Conservation (phyloP, 2,797 vertebrate genomes). For the Manis javanica region DNA sequence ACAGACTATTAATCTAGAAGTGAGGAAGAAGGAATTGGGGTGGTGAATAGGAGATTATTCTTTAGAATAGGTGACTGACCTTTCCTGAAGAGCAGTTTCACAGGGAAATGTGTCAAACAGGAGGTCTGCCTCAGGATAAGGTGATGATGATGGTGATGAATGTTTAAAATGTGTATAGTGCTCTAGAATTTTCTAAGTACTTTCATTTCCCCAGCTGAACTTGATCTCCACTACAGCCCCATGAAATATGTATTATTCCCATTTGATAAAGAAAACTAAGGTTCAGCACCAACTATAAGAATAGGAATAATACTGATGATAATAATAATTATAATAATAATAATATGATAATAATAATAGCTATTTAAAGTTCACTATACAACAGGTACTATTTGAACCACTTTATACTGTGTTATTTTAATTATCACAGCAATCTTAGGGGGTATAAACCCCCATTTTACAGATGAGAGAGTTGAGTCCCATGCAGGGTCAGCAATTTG, state of each 20-base stretch:
- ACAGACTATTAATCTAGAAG: background rate
- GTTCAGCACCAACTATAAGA: conserved; percentile 13
- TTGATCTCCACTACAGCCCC: background rate
- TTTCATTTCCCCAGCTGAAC: background rate
- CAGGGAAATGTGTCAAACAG: background rate
- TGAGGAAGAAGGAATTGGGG: background rate
- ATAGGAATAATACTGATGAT: background rate
- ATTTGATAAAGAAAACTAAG: background rate
- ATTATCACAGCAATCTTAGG: background rate
- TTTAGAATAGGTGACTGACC: background rate
- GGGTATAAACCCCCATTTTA: background rate
- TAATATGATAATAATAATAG: background rate
- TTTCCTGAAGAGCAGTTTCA: conserved; percentile 4
- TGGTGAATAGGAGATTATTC: background rate
- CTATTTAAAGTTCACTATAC: background rate
- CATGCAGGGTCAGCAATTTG: background rate
- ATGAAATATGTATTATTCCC: background rate
- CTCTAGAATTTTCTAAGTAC: conserved; percentile 5
- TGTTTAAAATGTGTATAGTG: background rate
- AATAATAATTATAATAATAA: background rate
- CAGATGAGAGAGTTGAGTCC: background rate
- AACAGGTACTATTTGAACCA: background rate
- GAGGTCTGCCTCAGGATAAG: background rate
- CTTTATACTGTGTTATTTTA: background rate
- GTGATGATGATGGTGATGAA: background rate